Percentiles rank a stretch among this genome's conserved stretches.
These are phyloP conservation scores for Delphinus delphis DNA, from an alignment of 2,113 vertebrate species.

Conservation along the genomic window DNA sequence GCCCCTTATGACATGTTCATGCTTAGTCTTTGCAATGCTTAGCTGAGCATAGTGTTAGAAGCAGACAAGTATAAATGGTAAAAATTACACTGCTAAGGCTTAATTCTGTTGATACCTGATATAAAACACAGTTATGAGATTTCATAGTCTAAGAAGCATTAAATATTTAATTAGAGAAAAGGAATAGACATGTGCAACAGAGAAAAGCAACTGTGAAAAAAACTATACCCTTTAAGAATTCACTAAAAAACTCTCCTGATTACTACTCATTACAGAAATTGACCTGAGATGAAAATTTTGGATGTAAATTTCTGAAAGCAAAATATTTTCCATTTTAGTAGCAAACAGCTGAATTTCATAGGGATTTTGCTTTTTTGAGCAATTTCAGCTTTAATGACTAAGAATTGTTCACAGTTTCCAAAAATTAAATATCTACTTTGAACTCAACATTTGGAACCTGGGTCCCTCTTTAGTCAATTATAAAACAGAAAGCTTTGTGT, in stretches of 20 bases:
- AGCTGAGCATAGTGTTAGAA: neutral
- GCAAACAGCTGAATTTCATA: neutral
- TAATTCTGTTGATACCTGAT: neutral
- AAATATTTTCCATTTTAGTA: neutral
- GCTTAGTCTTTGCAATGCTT: neutral
- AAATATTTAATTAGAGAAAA: neutral
- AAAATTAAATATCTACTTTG: slow-evolving; percentile 32
- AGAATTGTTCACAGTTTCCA: neutral
- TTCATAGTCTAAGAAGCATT: neutral
- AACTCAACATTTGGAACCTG: neutral
- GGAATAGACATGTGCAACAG: neutral
- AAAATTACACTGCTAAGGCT: neutral
- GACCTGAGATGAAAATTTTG: neutral
- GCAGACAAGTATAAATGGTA: neutral
- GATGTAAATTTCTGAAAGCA: neutral
- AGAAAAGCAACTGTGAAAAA: neutral
- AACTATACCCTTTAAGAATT: neutral
- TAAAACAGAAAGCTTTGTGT: neutral
- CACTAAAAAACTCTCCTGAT: neutral
- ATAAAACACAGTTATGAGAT: neutral
- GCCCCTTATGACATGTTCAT: neutral
- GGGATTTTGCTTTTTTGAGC: neutral
- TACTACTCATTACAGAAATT: neutral
- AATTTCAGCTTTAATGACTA: neutral
- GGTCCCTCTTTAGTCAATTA: neutral